phyloP scores from a whole-genome alignment of 2,888 invertebrate species.

The Antheraea yamamai region DNA sequence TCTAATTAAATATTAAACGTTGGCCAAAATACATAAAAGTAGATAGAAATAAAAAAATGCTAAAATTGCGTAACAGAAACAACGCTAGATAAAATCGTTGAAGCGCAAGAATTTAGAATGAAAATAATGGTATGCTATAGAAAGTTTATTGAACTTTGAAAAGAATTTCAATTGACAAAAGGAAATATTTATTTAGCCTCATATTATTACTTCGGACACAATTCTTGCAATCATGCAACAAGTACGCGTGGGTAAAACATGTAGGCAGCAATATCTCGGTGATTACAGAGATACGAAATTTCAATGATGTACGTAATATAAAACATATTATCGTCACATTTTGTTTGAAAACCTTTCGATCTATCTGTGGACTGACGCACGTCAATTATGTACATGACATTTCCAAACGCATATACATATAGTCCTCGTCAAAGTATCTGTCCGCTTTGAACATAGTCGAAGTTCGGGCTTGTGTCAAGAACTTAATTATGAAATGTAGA shows the following conservation, averaged over 20 bases:
- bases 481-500: too few species aligned
- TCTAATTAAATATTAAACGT: not conserved
- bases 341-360: not conserved
- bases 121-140: not conserved
- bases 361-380: not conserved
- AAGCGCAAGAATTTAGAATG: not conserved
- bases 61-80: not conserved
- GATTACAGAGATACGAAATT: not conserved
- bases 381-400: not conserved
- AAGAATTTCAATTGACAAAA: slow-evolving; percentile 2
- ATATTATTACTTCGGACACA: not conserved
- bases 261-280: slow-evolving; percentile 4
- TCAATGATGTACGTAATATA: not conserved
- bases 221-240: not conserved
- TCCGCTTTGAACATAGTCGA: too few species aligned
- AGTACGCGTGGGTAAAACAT: not conserved
- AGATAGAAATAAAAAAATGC: not conserved
- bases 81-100: not conserved
- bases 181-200: not conserved
- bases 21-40: not conserved
- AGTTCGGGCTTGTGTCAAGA: too few species aligned
- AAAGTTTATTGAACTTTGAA: slow-evolving; percentile 10
- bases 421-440: not conserved
- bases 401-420: not conserved
- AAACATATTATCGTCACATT: not conserved